Conservation (phyloP, 2,888 invertebrate species). For the Actias luna region DNA sequence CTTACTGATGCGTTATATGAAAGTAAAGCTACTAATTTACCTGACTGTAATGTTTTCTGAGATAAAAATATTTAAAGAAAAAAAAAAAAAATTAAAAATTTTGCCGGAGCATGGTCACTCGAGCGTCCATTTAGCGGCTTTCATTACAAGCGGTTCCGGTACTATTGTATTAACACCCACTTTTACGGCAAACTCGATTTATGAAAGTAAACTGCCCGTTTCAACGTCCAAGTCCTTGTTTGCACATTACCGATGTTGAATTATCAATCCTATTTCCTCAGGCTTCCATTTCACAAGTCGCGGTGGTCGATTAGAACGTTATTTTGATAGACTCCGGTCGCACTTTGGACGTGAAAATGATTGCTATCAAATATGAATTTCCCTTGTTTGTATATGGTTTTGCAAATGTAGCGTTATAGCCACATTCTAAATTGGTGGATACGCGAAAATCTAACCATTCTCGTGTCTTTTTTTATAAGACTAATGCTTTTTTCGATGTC, state of each 20-base stretch:
- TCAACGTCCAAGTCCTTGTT: slow-evolving; percentile 4
- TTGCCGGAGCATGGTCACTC: slow-evolving; percentile 22
- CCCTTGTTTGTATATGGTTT: too few species aligned
- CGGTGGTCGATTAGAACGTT: neutral
- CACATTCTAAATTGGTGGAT: too few species aligned
- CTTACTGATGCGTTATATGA: too few species aligned
- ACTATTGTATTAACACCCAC: slow-evolving; percentile 62
- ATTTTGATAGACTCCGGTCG: neutral
- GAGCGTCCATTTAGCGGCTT: slow-evolving; percentile 41
- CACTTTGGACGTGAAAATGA: neutral
- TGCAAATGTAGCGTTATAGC: too few species aligned
- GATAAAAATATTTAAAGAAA: too few species aligned
- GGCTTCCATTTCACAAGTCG: neutral
- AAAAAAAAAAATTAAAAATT: too few species aligned
- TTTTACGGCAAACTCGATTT: slow-evolving; percentile 12
- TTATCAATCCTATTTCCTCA: neutral
- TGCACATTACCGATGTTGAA: slow-evolving; percentile 9
- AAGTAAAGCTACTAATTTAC: too few species aligned
- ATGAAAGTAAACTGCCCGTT: slow-evolving; percentile 10
- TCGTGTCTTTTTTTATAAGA: too few species aligned
- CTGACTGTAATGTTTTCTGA: too few species aligned
- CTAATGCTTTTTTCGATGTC: too few species aligned
- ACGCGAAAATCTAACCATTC: too few species aligned
- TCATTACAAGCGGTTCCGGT: slow-evolving; percentile 58
- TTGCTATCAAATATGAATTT: too few species aligned